Base-by-base conservation (phyloP, 2,113 vertebrate species). In the Sylvia atricapilla region DNA sequence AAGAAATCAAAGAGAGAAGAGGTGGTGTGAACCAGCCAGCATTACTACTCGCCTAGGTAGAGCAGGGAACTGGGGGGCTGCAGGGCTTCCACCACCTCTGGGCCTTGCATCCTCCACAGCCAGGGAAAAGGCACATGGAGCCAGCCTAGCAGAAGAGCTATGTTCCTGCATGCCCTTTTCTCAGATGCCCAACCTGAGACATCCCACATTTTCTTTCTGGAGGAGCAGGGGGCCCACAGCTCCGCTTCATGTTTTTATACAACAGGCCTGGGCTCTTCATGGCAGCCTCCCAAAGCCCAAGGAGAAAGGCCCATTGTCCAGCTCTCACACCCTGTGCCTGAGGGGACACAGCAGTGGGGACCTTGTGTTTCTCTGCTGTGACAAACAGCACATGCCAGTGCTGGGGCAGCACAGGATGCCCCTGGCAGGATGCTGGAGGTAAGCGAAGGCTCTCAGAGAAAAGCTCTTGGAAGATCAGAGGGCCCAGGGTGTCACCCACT, bases 221-320 rank as follows among this genome's bases (percentile, higher is more conserved):
- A 56, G 64, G 24, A 90, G 24, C 4, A 0, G 39, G 28, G 13
- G 41, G 19, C 33, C 69, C 2, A 1, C 74, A 89, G 49, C n/a
- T 73, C 41, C 73, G 66, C 43, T 87, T 60, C 18, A 3, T 18
- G 59, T 59, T 85, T 91, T 83, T 62, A 67, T 67, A 67, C 72
- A 85, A 70, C 24, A 81, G 84, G 55, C 30, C 46, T 4, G 5
- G 50, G 50, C 50, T 88, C 41, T 58, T 50, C 18, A 11, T 52
- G 83, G 85, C 24, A 5, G 68, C 60, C 89, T 90, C 64, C 86
- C 83, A 89, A 88, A 84, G 79, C 11, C 70, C 59, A 58, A 39
- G 59, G 70, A 96, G 79, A 97, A 90, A 81, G 83, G 55, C 59
- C 44, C 35, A 15, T 41, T 95, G 86, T 87, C 76, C 91, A 94